These are phyloP conservation scores for Scaptomyza parva DNA, from an alignment of 2,888 invertebrate species.

Conservation along the genomic window DNA sequence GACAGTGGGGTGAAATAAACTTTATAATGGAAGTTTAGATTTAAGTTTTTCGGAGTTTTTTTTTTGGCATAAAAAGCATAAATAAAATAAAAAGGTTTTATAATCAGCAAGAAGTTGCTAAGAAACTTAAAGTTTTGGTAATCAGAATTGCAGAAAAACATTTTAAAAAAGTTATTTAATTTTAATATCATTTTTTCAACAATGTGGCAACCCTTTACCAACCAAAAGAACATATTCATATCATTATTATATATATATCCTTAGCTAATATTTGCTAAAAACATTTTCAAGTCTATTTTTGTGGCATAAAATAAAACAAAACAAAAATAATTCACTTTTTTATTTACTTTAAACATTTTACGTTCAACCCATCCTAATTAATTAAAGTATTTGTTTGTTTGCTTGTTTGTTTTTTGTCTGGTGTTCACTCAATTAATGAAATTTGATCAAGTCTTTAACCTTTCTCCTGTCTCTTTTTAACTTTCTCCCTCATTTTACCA, in stretches of 20 bases:
- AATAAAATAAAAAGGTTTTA: not conserved
- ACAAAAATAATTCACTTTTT: not conserved
- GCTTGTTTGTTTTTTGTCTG: conserved; percentile 47
- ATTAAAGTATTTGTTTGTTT: conserved; percentile 41
- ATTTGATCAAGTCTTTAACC: conserved; percentile 63
- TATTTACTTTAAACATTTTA: conserved; percentile 4
- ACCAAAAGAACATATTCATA: no score
- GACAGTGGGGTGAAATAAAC: not conserved
- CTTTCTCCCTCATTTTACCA: not conserved
- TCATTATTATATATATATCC: not conserved
- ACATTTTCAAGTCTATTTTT: not conserved
- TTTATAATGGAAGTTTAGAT: not conserved
- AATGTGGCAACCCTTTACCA: no score
- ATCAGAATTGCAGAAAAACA: not conserved
- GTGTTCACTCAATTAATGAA: conserved; percentile 74
- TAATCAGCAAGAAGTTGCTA: not conserved
- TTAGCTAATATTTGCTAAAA: not conserved
- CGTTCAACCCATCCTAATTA: conserved; percentile 23
- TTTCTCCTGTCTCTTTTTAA: not conserved
- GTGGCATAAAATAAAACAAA: not conserved
- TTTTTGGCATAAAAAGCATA: not conserved
- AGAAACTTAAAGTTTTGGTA: not conserved
- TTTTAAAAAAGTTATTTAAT: not conserved
- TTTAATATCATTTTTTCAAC: not conserved
- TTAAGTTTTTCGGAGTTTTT: not conserved